phyloP scores from a whole-genome alignment of 2,113 vertebrate species.

The Pituophis catenifer region DNA sequence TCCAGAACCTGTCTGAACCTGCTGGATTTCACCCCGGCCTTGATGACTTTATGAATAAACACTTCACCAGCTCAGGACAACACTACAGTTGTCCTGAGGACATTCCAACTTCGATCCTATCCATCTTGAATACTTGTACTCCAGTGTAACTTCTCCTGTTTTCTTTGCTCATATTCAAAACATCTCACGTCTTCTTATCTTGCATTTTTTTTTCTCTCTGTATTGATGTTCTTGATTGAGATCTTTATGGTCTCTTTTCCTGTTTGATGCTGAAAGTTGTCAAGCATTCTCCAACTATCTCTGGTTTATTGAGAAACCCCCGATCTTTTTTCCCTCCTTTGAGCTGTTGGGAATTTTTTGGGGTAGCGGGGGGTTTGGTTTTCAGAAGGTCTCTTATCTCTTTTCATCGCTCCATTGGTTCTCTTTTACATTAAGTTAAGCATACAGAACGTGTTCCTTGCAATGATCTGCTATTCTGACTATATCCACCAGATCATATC shows the following conservation, averaged over 20 bases:
- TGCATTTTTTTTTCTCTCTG: not conserved
- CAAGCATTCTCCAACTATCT: not conserved
- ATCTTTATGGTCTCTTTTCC: not conserved
- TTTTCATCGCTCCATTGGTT: not conserved
- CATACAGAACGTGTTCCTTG: not conserved
- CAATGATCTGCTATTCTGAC: not conserved
- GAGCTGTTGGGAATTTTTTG: not conserved
- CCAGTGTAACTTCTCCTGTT: not conserved
- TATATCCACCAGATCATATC: not conserved
- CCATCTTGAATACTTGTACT: not conserved
- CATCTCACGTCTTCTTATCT: not conserved
- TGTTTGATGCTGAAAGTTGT: not conserved
- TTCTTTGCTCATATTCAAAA: not conserved
- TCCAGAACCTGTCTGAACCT: no score
- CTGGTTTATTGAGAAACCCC: not conserved
- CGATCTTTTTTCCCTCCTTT: not conserved
- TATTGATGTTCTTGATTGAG: not conserved
- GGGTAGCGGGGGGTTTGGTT: not conserved
- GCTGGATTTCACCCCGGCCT: not conserved
- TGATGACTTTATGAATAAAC: not conserved
- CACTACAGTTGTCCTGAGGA: not conserved
- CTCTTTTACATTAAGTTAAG: not conserved
- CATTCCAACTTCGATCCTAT: not conserved
- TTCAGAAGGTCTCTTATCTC: not conserved
- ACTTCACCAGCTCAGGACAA: no score